phyloP scores from a whole-genome alignment of 1,140 invertebrate genomes.

The Sesamia nonagrioides region DNA sequence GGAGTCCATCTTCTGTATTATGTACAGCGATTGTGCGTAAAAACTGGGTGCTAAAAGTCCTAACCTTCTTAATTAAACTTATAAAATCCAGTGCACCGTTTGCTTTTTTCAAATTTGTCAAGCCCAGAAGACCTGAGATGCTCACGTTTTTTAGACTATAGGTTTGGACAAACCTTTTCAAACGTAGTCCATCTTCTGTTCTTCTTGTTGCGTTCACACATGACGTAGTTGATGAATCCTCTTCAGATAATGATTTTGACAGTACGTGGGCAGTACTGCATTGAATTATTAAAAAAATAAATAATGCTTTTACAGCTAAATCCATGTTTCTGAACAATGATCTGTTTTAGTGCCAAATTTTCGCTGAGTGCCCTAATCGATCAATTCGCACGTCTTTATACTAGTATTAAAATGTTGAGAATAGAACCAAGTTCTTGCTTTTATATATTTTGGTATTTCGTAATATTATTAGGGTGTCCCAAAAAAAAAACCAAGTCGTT shows the following conservation, averaged over 20 bases:
- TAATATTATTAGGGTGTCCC: too few species aligned
- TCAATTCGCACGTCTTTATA: background rate
- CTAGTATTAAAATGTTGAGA: background rate
- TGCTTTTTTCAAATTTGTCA: background rate
- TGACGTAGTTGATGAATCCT: background rate
- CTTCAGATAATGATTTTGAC: background rate
- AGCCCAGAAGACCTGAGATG: background rate
- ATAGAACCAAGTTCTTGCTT: background rate
- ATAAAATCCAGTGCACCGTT: background rate
- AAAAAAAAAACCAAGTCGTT: too few species aligned
- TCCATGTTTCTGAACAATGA: background rate
- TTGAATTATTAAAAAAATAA: background rate
- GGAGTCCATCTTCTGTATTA: constrained; percentile 33
- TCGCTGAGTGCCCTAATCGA: background rate
- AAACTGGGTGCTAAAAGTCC: background rate
- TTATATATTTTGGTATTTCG: too few species aligned
- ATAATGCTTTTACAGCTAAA: background rate
- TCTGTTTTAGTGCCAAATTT: background rate
- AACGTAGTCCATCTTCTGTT: background rate
- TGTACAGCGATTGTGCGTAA: background rate
- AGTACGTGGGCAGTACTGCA: background rate
- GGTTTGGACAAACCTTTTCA: background rate
- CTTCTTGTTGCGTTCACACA: background rate
- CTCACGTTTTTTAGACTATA: background rate
- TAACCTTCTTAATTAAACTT: background rate